phyloP scores from a whole-genome alignment of 2,888 invertebrate species.

The Andrena camellia region DNA sequence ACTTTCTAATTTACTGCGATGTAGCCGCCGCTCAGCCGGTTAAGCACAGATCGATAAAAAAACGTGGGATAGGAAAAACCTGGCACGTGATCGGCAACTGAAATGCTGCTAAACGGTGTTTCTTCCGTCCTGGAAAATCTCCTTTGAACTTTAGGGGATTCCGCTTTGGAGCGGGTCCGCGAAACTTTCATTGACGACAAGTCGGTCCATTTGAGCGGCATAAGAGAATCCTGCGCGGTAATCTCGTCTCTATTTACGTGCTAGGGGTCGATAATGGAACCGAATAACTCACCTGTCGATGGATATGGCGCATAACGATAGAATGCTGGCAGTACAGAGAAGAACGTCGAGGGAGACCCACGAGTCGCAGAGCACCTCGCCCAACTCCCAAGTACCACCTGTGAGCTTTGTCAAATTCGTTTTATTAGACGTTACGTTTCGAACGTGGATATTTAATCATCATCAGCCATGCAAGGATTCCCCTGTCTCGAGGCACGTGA shows the following conservation, averaged over 20 bases:
- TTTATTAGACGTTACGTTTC: slow-evolving; percentile 26
- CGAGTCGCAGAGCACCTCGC: slow-evolving; percentile 94
- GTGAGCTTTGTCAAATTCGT: slow-evolving; percentile 74
- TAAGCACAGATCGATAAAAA: slow-evolving; percentile 30
- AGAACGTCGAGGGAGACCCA: slow-evolving; percentile 98
- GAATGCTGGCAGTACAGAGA: slow-evolving; percentile 96
- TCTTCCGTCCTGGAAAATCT: slow-evolving; percentile 7
- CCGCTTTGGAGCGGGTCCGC: neutral
- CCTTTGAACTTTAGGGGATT: slow-evolving; percentile 17
- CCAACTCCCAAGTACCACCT: slow-evolving; percentile 94
- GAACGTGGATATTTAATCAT: neutral
- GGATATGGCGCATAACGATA: slow-evolving; percentile 96
- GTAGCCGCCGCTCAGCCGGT: neutral
- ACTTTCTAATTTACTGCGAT: slow-evolving; percentile 6
- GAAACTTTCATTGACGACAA: neutral
- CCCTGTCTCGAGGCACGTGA: too few relatives aligned
- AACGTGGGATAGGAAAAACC: neutral
- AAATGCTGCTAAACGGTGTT: neutral
- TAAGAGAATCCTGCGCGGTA: slow-evolving; percentile 44
- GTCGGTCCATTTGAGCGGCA: slow-evolving; percentile 1
- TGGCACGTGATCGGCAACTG: slow-evolving; percentile 29
- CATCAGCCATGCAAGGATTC: neutral
- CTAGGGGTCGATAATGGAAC: slow-evolving; percentile 46
- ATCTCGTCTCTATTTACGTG: slow-evolving; percentile 70
- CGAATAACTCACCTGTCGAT: slow-evolving; percentile 88